These are phyloP conservation scores for Mythimna lalbum DNA, from an alignment of 2,888 invertebrate genomes.

Conservation along the genomic window DNA sequence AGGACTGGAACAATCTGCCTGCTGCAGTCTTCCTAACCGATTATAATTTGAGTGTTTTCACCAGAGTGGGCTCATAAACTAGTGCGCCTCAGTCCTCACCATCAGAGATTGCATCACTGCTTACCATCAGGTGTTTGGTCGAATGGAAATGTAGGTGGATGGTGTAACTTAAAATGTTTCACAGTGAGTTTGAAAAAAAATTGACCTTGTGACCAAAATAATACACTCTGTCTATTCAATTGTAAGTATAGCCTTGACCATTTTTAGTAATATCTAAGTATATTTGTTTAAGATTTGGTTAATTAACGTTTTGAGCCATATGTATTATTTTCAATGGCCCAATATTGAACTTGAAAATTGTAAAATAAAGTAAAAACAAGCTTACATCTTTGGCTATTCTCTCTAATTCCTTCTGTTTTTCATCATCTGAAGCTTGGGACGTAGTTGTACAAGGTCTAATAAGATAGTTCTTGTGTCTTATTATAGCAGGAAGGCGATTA, in stretches of 20 bases:
- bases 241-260: not conserved
- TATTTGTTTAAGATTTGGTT: not conserved
- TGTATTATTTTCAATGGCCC: not conserved
- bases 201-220: not conserved
- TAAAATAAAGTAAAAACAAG: not conserved
- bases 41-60: no score
- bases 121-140: no score
- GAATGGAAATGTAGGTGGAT: no score
- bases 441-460: slow-evolving; percentile 64
- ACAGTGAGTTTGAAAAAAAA: not conserved
- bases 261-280: not conserved
- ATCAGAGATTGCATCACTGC: no score
- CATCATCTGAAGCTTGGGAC: slow-evolving; percentile 72
- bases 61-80: no score
- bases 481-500: slow-evolving; percentile 40
- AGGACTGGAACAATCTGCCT: no score
- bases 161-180: not conserved
- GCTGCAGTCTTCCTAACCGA: no score
- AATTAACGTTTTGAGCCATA: not conserved
- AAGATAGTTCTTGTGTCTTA: slow-evolving; percentile 40
- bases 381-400: slow-evolving; percentile 81
- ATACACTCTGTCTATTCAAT: not conserved
- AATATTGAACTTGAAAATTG: not conserved
- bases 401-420: slow-evolving; percentile 84
- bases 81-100: no score